phyloP scores from a whole-genome alignment of 2,113 vertebrate species.

The Clupea harengus region DNA sequence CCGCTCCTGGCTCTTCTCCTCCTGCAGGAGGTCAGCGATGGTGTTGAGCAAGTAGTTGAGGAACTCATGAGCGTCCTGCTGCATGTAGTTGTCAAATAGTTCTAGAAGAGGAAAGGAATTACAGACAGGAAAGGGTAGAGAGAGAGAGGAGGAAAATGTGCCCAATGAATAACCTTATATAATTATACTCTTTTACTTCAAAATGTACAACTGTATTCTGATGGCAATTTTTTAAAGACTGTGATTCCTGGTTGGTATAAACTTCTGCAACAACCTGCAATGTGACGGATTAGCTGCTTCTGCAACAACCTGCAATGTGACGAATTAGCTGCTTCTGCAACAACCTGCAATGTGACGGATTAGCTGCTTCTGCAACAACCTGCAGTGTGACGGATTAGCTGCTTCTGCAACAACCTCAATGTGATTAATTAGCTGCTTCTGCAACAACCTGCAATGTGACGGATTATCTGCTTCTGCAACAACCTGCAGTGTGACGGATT shows the following conservation, averaged over 20 bases:
- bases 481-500: neutral
- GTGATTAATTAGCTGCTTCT: neutral
- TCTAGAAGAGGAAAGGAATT: constrained; percentile 64
- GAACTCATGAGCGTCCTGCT: constrained; percentile 97
- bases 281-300: neutral
- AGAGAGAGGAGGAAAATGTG: neutral
- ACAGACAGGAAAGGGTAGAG: neutral
- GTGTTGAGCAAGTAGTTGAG: constrained; percentile 97
- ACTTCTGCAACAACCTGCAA: neutral
- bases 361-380: neutral
- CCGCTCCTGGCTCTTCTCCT: constrained; percentile 92
- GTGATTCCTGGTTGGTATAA: neutral
- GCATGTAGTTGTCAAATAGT: constrained; percentile 99
- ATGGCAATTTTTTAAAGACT: neutral
- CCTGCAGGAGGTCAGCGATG: constrained; percentile 95
- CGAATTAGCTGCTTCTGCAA: neutral
- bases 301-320: neutral
- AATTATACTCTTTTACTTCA: neutral
- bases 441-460: neutral
- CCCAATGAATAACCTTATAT: neutral
- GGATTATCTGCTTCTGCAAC: neutral
- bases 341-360: neutral
- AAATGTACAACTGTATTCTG: neutral
- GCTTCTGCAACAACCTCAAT: neutral
- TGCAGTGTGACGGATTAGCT: neutral